Conservation (phyloP, 1,140 invertebrate species). For the Drosophila nikananu region DNA sequence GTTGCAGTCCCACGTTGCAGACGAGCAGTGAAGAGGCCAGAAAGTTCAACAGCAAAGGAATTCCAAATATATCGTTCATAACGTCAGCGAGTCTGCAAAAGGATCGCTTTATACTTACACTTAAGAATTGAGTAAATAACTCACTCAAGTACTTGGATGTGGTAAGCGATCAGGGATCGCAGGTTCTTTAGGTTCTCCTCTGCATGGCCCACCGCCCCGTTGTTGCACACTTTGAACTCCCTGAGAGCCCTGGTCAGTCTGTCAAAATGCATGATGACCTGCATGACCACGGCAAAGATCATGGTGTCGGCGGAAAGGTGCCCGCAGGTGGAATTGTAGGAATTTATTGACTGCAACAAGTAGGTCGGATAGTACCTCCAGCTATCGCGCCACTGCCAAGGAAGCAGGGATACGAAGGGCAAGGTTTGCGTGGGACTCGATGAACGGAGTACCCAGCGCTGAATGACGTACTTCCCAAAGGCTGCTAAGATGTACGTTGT, state of each 20-base stretch:
- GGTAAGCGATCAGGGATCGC: constrained; percentile 48
- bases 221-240: constrained; percentile 17
- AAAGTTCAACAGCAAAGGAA: constrained; percentile 65
- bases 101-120: background rate
- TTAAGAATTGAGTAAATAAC: background rate
- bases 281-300: constrained; percentile 57
- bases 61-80: constrained; percentile 67
- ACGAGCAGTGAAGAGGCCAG: constrained; percentile 58
- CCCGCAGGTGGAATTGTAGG: constrained; percentile 50
- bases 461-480: constrained; percentile 27
- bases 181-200: constrained; percentile 36
- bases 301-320: constrained; percentile 56
- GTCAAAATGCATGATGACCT: constrained; percentile 70
- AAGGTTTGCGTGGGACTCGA: constrained; percentile 24
- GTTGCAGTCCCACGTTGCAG: constrained; percentile 70
- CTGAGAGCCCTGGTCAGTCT: constrained; percentile 31
- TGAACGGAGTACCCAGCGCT: constrained; percentile 8
- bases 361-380: constrained; percentile 53
- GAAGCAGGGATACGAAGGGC: constrained; percentile 45
- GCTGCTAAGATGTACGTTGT: constrained; percentile 45
- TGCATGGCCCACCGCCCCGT: background rate
- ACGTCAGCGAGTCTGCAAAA: constrained; percentile 49
- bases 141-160: constrained; percentile 58
- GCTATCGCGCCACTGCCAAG: constrained; percentile 51
- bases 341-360: constrained; percentile 32